These are phyloP conservation scores for Cricetomys ansorgei DNA, from an alignment of 2,113 vertebrate species.

Conservation along the genomic window DNA sequence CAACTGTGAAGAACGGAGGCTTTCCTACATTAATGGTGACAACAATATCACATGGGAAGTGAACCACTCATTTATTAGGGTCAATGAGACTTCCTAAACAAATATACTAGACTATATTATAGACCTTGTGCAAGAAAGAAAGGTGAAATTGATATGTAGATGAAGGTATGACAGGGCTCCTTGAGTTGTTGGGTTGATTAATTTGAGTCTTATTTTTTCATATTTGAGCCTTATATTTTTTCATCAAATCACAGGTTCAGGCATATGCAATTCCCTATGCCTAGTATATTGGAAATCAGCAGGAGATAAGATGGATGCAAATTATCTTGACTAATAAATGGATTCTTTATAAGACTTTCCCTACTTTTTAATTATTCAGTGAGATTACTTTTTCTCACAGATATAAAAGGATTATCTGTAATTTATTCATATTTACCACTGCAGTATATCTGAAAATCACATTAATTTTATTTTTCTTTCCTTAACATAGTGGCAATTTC, in stretches of 20 bases:
- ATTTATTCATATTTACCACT: constrained; percentile 10
- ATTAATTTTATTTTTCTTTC: constrained; percentile 42
- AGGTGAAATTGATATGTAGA: constrained; percentile 15
- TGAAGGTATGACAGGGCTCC: background rate
- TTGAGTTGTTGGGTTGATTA: background rate
- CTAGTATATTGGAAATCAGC: background rate
- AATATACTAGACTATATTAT: background rate
- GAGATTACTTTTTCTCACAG: background rate
- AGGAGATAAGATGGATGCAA: background rate
- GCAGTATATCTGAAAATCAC: constrained; percentile 19
- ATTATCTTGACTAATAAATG: background rate
- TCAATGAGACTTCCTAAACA: background rate
- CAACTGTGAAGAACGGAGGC: background rate
- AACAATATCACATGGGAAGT: background rate
- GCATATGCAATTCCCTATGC: background rate
- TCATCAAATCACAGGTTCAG: background rate
- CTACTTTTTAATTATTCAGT: background rate
- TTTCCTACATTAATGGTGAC: background rate
- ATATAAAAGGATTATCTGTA: constrained; percentile 3
- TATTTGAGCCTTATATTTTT: too few relatives aligned
- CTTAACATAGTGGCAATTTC: constrained; percentile 30
- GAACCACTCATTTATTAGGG: background rate
- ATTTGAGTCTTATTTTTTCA: background rate
- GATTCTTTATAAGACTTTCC: background rate
- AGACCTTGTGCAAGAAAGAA: background rate